A percentile compares a stretch with the other conserved stretches of the same genome.
phyloP scores from a whole-genome alignment of 2,888 invertebrate genomes.

The Dolichopus griseipennis region DNA sequence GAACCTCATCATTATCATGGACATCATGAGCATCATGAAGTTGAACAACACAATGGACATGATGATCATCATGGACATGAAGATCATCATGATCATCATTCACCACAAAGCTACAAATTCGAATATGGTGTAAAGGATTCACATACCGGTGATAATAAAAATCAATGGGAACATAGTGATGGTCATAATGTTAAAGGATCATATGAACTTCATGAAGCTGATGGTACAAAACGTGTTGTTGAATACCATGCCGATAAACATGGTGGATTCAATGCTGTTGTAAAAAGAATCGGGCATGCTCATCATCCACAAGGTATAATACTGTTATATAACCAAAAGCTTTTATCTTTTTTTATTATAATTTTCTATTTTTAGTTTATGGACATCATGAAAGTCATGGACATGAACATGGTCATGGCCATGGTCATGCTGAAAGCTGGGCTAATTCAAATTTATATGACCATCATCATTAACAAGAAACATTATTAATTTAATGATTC shows the following conservation, averaged over 20 bases:
- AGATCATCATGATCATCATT: constrained; percentile 32
- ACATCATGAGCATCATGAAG: background rate
- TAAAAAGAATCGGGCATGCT: constrained; percentile 44
- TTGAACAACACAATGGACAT: too few relatives aligned
- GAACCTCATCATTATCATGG: background rate
- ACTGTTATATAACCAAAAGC: too few relatives aligned
- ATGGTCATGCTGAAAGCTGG: background rate
- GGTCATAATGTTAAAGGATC: constrained; percentile 46
- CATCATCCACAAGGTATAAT: constrained; percentile 28
- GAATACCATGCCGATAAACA: constrained; percentile 46
- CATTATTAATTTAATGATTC: too few relatives aligned
- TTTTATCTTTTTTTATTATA: too few relatives aligned
- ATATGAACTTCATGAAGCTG: constrained; percentile 46
- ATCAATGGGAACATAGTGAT: constrained; percentile 46
- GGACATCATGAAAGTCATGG: constrained; percentile 5
- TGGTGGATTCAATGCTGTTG: constrained; percentile 45
- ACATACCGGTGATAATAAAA: constrained; percentile 45
- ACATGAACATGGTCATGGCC: background rate
- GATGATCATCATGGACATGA: constrained; percentile 19
- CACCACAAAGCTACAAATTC: constrained; percentile 43
- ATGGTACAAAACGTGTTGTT: constrained; percentile 46
- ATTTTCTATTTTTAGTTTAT: too few relatives aligned
- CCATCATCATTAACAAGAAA: background rate
- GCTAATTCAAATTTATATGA: constrained; percentile 2
- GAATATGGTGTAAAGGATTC: constrained; percentile 46